phyloP scores from a whole-genome alignment of 2,113 vertebrate genomes.

The cattle (Bos taurus) region ARS-UCD2.0 NC_037349.1:29668501-29669000 shows the following conservation, averaged over 20 bases:
- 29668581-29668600: background rate
- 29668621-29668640: background rate
- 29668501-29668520: background rate
- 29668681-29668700: background rate
- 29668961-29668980: background rate
- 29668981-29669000: no score
- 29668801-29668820: background rate
- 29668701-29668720: background rate
- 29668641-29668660: no score
- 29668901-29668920: background rate
- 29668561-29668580: background rate
- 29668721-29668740: background rate
- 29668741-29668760: background rate
- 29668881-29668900: fast-evolving
- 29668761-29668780: background rate
- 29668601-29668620: background rate
- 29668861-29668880: background rate
- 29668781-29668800: background rate
- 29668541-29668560: no score
- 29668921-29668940: no score
- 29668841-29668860: background rate
- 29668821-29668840: background rate
- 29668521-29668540: background rate
- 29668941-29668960: no score
- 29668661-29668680: background rate